Evolutionary conservation across 2,888 invertebrate species (phyloP).

Genomic region (Cheilosia urbana): DNA sequence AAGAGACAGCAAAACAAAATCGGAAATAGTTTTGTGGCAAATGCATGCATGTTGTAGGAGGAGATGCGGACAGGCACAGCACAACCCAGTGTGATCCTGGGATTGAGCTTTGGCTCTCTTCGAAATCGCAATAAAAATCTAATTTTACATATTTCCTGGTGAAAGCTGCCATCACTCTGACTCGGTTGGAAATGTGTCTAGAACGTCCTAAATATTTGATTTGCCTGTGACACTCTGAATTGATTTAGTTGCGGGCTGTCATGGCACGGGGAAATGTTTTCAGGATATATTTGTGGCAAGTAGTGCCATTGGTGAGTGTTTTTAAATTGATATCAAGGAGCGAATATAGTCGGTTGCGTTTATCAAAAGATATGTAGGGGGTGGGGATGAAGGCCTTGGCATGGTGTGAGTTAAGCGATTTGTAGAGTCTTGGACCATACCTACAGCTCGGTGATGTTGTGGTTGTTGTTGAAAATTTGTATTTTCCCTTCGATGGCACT

Average conservation of each 20-base stretch:
- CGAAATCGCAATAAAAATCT: conserved; percentile 71
- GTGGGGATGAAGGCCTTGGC: neutral
- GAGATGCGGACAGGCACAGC: conserved; percentile 28
- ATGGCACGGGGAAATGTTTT: conserved; percentile 40
- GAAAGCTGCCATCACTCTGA: conserved; percentile 14
- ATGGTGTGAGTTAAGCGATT: too few species aligned
- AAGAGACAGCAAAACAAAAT: conserved; percentile 36
- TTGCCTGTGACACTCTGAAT: conserved; percentile 56
- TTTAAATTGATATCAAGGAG: conserved; percentile 53
- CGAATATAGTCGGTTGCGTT: conserved; percentile 52
- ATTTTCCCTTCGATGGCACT: too few species aligned
- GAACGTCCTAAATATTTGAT: conserved; percentile 71
- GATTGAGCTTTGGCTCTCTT: conserved; percentile 32
- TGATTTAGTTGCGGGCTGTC: conserved; percentile 16
- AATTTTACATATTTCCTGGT: conserved; percentile 71
- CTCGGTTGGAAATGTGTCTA: conserved; percentile 51
- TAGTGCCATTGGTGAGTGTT: conserved; percentile 47
- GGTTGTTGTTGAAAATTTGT: too few species aligned
- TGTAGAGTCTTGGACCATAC: too few species aligned
- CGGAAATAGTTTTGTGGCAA: conserved; percentile 64
- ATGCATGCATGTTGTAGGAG: neutral
- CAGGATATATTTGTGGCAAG: conserved; percentile 54
- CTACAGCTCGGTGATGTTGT: too few species aligned
- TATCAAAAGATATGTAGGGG: neutral
- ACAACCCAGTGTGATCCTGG: conserved; percentile 12